Base-by-base conservation (phyloP, 2,888 invertebrate species). In the Cacoxenus indagator region DNA sequence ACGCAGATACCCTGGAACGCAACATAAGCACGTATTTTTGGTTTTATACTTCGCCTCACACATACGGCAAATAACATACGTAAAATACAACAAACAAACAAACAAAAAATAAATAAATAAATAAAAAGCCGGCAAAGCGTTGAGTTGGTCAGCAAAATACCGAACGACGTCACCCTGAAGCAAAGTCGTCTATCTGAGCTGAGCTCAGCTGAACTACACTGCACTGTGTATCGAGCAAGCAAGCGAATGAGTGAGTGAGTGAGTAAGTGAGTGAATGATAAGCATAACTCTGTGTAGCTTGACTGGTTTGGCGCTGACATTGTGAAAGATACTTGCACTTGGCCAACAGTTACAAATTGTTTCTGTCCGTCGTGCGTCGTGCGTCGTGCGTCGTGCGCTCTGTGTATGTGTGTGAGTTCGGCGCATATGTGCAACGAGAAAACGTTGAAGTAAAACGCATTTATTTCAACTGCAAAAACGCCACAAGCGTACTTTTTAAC, bases 91-190 rank as follows among this genome's bases (percentile, higher is more conserved):
- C 43, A 45, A 64, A 9, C 55, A 55, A 31, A 9, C 31, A 55
- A 57, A 57, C 57, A 14, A 29, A 29, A 14, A 19, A n/a, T 54
- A 54, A 54, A 24, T 6, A 9, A 4, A 9, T 9, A 51, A 22
- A 17, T 51, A 24, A 37, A 8, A 37, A 37, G 37, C 37, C 37
- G 37, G 37, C 43, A 61, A 61, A 31, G 22, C 27, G 45, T 19
- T 62, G 22, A 37, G 22, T 43, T 24, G 26, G 55, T 22, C 14
- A 62, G 43, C 55, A 55, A 26, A 61, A 61, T 72, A 77, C 69
- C 70, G 71, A 76, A 73, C 68, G 55, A 29, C 65, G 64, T 51
- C 74, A 70, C 75, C 74, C 73, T 80, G 70, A 70, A 73, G 75
- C 69, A 75, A 69, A 72, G 75, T 19, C 48, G 48, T 43, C n/a